Percentiles rank a stretch among this genome's conserved stretches.
These are phyloP conservation scores for Saxidomus purpurata DNA, from an alignment of 1,140 invertebrate species.

Conservation along the genomic window DNA sequence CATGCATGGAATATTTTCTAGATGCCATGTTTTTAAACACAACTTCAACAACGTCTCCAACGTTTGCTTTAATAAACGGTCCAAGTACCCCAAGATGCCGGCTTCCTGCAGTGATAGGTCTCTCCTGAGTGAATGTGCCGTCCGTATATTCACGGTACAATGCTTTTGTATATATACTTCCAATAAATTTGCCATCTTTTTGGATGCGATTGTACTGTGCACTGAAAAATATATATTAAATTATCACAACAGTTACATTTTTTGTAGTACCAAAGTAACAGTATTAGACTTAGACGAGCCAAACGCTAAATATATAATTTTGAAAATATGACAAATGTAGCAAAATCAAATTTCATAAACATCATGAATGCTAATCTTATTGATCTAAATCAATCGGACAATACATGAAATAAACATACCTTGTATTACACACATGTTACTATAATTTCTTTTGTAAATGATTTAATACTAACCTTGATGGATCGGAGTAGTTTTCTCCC, in stretches of 20 bases:
- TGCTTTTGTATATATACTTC: conserved; percentile 81
- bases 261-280: background rate
- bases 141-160: conserved; percentile 83
- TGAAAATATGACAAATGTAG: no score
- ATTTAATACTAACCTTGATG: conserved; percentile 36
- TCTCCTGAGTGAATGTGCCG: conserved; percentile 73
- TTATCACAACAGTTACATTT: background rate
- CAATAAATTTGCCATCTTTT: conserved; percentile 72
- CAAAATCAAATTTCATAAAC: no score
- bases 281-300: background rate
- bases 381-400: no score
- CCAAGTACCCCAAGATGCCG: conserved; percentile 79
- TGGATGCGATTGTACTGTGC: conserved; percentile 36
- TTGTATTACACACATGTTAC: no score
- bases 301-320: conserved; percentile 57
- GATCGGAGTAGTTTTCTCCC: conserved; percentile 69
- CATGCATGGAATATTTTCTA: conserved; percentile 74
- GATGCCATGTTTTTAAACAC: conserved; percentile 76
- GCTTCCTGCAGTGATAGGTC: conserved; percentile 62
- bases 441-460: no score
- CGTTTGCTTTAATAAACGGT: conserved; percentile 82
- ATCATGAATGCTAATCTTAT: no score
- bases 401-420: no score
- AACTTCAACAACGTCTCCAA: conserved; percentile 79
- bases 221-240: conserved; percentile 45